A percentile compares a stretch with the other conserved stretches of the same genome.
Conservation (phyloP, 2,797 vertebrate genomes). For the Furcifer pardalis region DNA sequence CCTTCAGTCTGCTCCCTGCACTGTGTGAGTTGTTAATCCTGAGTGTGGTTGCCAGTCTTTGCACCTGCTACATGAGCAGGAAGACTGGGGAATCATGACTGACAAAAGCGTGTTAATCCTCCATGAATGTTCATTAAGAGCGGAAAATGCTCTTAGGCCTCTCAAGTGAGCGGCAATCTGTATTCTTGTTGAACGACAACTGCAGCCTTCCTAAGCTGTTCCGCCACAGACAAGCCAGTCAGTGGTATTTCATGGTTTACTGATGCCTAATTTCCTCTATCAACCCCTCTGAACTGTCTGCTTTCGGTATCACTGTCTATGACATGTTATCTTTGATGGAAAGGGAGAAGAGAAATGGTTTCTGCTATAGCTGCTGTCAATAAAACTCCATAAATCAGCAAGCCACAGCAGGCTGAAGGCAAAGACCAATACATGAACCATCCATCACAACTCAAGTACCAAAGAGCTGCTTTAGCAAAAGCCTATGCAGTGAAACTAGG, state of each 20-base stretch:
- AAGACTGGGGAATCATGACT: neutral
- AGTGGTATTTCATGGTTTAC: constrained; percentile 24
- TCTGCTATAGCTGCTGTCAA: constrained; percentile 22
- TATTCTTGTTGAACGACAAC: neutral
- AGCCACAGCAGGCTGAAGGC: constrained; percentile 46
- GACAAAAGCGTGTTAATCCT: neutral
- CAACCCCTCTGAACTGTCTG: neutral
- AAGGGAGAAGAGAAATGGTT: constrained; percentile 25
- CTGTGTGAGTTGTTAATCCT: neutral
- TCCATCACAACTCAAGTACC: constrained; percentile 54
- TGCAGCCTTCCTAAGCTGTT: neutral
- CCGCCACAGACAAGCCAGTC: neutral
- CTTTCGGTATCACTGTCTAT: neutral
- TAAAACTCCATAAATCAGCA: constrained; percentile 54
- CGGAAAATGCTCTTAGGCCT: constrained; percentile 8
- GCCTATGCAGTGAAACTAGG: constrained; percentile 26
- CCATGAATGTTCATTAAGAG: neutral
- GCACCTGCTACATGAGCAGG: neutral
- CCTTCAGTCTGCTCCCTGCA: neutral
- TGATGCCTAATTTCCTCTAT: constrained; percentile 40
- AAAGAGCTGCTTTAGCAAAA: constrained; percentile 45
- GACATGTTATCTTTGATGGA: neutral
- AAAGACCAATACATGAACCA: constrained; percentile 37
- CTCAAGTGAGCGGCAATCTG: constrained; percentile 22
- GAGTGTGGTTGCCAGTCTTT: neutral